Conservation (phyloP, 2,888 invertebrate genomes). For the Yponomeuta evonymella region DNA sequence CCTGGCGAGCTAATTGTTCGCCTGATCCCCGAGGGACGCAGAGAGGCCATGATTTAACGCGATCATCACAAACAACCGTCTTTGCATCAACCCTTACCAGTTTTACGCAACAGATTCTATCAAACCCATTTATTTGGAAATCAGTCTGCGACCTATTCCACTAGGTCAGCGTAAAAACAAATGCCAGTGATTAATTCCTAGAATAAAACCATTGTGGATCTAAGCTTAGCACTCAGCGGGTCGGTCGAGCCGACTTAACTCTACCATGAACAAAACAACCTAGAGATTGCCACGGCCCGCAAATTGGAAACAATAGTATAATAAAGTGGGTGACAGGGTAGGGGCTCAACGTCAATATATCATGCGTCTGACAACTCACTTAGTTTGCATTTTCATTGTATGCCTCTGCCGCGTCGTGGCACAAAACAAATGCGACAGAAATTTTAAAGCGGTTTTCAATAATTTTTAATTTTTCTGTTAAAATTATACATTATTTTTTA, state of each 20-base stretch:
- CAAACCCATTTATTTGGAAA: too few relatives aligned
- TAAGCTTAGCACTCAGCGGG: background rate
- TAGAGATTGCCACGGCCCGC: background rate
- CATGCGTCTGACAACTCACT: constrained; percentile 43
- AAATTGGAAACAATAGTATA: constrained; percentile 31
- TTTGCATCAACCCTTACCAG: too few relatives aligned
- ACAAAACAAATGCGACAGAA: constrained; percentile 1
- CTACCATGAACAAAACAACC: background rate
- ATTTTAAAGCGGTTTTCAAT: background rate
- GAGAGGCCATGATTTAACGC: too few relatives aligned
- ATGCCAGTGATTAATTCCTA: too few relatives aligned
- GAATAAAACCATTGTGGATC: background rate
- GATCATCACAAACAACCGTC: too few relatives aligned
- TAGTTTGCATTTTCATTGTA: constrained; percentile 41
- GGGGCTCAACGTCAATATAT: constrained; percentile 40
- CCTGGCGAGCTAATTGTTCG: too few relatives aligned
- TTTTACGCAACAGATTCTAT: too few relatives aligned
- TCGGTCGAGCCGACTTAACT: constrained; percentile 6
- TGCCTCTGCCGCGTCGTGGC: background rate
- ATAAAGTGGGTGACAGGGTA: constrained; percentile 13
- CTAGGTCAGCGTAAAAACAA: too few relatives aligned
- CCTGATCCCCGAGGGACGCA: too few relatives aligned
- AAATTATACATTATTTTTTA: too few relatives aligned
- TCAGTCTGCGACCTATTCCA: too few relatives aligned
- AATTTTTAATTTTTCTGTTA: too few relatives aligned